Percentiles rank a stretch among this genome's conserved stretches.
Conservation (phyloP, 1,140 invertebrate species). For the Zaprionus ghesquierei region DNA sequence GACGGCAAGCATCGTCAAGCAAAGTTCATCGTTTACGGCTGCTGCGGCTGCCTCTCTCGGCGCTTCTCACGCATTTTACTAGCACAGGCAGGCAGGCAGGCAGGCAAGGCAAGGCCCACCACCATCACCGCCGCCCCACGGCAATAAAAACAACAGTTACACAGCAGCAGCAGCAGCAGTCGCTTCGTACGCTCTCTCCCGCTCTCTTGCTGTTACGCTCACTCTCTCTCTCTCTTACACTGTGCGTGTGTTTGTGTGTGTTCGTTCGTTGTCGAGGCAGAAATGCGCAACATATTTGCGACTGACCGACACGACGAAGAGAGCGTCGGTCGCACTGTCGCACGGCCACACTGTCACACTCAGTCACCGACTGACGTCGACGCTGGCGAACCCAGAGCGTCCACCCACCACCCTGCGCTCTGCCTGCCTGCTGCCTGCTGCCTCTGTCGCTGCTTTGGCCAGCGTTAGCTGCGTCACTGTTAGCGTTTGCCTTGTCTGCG, state of each 20-base stretch:
- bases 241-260: background rate
- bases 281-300: conserved; percentile 79
- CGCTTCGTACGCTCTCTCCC: conserved; percentile 12
- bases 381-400: background rate
- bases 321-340: conserved; percentile 40
- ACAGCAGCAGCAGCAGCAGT: conserved; percentile 34
- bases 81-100: conserved; percentile 29
- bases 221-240: conserved; percentile 4
- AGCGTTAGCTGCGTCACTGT: conserved; percentile 14
- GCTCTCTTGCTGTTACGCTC: conserved; percentile 20
- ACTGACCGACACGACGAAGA: conserved; percentile 58
- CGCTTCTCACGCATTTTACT: conserved; percentile 70
- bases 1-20: conserved; percentile 57
- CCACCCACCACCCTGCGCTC: conserved; percentile 38
- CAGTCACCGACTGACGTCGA: conserved; percentile 13
- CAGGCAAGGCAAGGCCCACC: conserved; percentile 27
- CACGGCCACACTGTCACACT: conserved; percentile 13
- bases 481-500: conserved; percentile 53
- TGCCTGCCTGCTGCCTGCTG: background rate
- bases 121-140: conserved; percentile 31
- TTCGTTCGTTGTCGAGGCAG: conserved; percentile 8
- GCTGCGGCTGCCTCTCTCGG: conserved; percentile 40
- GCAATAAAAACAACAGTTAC: conserved; percentile 73
- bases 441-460: conserved; percentile 17
- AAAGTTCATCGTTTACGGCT: conserved; percentile 77